Evolutionary conservation across 2,888 invertebrate species (phyloP).

Genomic region (Apodemia zela): DNA sequence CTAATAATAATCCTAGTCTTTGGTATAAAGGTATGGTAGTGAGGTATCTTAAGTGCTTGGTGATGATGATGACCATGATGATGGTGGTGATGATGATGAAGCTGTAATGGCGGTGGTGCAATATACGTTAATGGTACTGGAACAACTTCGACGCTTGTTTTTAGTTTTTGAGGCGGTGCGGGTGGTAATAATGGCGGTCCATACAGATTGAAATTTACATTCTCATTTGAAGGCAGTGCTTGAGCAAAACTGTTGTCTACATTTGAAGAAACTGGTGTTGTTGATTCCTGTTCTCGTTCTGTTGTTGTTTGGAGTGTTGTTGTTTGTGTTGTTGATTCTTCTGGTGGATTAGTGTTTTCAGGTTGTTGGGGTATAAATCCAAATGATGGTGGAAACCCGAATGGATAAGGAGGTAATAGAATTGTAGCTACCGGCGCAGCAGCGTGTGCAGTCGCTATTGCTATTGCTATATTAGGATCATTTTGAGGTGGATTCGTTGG

Average conservation of each 20-base stretch:
- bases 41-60: conserved; percentile 35
- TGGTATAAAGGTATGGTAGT: conserved; percentile 58
- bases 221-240: conserved; percentile 57
- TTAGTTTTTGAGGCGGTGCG: conserved; percentile 51
- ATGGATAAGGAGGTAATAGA: conserved; percentile 66
- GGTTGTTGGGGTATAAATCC: conserved; percentile 54
- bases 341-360: conserved; percentile 49
- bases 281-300: conserved; percentile 45
- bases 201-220: conserved; percentile 54
- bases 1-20: conserved; percentile 57
- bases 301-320: conserved; percentile 43
- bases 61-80: conserved; percentile 33
- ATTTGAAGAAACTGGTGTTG: conserved; percentile 54
- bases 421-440: conserved; percentile 70
- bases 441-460: conserved; percentile 66
- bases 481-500: conserved; percentile 36
- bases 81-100: conserved; percentile 42
- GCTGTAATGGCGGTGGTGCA: conserved; percentile 58
- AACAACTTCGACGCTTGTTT: conserved; percentile 64
- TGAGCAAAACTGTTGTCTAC: conserved; percentile 60
- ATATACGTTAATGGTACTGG: conserved; percentile 67
- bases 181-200: conserved; percentile 42
- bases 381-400: conserved; percentile 58
- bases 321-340: conserved; percentile 45
- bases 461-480: conserved; percentile 64